Evolutionary conservation across 2,797 vertebrate species (phyloP).

Genomic region (Paramormyrops hopkinsi): DNA sequence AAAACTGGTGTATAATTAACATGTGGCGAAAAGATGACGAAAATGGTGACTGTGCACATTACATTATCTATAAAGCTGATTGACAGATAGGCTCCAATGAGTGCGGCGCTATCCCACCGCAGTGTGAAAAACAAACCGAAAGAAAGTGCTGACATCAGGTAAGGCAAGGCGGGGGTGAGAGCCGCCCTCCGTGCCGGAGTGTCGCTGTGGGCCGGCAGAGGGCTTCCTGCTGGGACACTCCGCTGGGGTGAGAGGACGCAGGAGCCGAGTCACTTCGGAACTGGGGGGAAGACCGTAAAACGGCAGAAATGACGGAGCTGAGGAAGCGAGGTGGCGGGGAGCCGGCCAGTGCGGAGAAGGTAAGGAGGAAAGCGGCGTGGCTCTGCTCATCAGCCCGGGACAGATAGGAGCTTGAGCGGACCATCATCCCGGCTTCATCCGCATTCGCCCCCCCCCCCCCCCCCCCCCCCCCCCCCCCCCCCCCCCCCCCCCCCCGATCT

Average conservation of each 20-base stretch:
- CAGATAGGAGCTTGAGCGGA: not conserved
- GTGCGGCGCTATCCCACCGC: not conserved
- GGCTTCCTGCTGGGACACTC: constrained; percentile 6
- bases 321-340: constrained; percentile 61
- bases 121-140: constrained; percentile 3
- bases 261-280: not conserved
- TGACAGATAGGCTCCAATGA: not conserved
- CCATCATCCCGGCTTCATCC: not conserved
- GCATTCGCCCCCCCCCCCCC: not conserved
- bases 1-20: not conserved
- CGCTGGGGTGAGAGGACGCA: not conserved
- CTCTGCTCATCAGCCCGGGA: not conserved
- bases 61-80: not conserved
- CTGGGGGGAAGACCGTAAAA: not conserved
- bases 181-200: not conserved
- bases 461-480: not conserved
- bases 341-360: constrained; percentile 55
- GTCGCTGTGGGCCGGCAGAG: not conserved
- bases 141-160: constrained; percentile 12
- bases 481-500: not conserved
- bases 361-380: constrained; percentile 59
- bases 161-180: not conserved
- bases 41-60: not conserved
- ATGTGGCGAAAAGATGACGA: not conserved
- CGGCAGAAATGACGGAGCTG: constrained; percentile 65